phyloP scores from a whole-genome alignment of 2,888 invertebrate genomes.

The Leucophenga maculata region DNA sequence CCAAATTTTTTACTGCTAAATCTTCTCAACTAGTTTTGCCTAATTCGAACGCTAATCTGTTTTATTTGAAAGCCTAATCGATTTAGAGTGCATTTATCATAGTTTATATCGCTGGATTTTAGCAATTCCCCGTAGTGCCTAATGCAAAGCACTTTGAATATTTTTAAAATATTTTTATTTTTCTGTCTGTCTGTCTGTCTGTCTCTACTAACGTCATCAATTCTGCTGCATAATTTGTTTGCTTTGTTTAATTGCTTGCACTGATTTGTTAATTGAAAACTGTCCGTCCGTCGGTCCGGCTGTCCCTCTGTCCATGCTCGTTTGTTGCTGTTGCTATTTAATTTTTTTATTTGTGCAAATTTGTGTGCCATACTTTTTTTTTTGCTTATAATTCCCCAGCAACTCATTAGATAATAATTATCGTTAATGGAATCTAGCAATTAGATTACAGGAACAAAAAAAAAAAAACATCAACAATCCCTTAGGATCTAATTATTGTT shows the following conservation, averaged over 20 bases:
- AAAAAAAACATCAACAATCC: neutral
- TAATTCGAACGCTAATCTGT: too few species aligned
- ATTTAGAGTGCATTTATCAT: too few species aligned
- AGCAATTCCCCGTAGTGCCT: neutral
- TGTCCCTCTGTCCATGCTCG: slow-evolving; percentile 34
- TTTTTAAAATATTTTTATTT: neutral
- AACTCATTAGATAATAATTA: neutral
- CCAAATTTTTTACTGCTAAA: too few species aligned
- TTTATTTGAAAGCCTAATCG: too few species aligned
- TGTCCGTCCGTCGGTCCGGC: too few species aligned
- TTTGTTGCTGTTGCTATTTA: too few species aligned
- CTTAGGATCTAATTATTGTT: neutral
- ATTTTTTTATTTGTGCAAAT: too few species aligned
- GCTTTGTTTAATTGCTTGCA: neutral
- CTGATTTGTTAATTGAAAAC: neutral
- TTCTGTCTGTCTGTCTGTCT: too few species aligned
- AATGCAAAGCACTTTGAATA: too few species aligned
- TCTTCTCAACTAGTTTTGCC: too few species aligned
- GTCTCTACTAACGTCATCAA: neutral
- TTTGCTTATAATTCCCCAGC: slow-evolving; percentile 24
- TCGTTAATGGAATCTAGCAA: neutral
- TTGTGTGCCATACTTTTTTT: slow-evolving; percentile 25
- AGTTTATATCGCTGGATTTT: too few species aligned
- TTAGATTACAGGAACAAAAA: neutral
- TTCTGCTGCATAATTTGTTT: neutral